Percentiles rank a stretch among this genome's conserved stretches.
Conservation (phyloP, 2,888 invertebrate species). For the Branchipolynoe longqiensis region DNA sequence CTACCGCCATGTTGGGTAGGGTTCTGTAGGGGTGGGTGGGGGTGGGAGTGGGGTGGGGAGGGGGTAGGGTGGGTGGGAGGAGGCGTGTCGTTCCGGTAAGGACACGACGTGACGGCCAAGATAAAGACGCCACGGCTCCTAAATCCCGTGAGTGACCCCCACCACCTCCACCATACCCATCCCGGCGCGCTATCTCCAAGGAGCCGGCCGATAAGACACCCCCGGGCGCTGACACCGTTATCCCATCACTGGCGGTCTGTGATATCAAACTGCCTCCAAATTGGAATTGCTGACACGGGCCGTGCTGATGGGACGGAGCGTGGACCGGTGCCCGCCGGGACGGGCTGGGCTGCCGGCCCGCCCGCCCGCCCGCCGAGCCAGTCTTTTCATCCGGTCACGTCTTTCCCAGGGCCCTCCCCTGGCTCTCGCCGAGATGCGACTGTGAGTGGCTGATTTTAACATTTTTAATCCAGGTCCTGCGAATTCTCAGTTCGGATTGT, state of each 20-base stretch:
- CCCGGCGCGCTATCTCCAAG: not conserved
- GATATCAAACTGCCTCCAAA: slow-evolving; percentile 1
- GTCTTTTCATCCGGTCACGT: not conserved
- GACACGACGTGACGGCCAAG: not conserved
- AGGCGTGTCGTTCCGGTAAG: not conserved
- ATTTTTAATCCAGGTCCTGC: too few species aligned
- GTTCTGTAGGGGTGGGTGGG: too few species aligned
- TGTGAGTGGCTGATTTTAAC: too few species aligned
- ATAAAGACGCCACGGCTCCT: too few species aligned
- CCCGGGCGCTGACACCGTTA: not conserved
- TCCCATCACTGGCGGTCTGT: slow-evolving; percentile 16
- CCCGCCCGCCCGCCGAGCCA: not conserved
- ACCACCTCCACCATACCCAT: too few species aligned
- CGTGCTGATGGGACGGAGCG: slow-evolving; percentile 5
- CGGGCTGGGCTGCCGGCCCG: not conserved
- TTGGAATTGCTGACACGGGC: slow-evolving; percentile 16
- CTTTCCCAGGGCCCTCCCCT: not conserved
- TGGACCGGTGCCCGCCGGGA: not conserved
- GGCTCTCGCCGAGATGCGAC: too few species aligned
- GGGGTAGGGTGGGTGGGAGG: not conserved
- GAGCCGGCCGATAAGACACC: not conserved
- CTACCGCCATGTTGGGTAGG: too few species aligned
- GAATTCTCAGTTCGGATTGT: too few species aligned
- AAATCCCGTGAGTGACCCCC: too few species aligned
- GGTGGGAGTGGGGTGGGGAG: too few species aligned